Evolutionary conservation across 2,888 invertebrate genomes (phyloP).

Genomic region (Phortica magna): DNA sequence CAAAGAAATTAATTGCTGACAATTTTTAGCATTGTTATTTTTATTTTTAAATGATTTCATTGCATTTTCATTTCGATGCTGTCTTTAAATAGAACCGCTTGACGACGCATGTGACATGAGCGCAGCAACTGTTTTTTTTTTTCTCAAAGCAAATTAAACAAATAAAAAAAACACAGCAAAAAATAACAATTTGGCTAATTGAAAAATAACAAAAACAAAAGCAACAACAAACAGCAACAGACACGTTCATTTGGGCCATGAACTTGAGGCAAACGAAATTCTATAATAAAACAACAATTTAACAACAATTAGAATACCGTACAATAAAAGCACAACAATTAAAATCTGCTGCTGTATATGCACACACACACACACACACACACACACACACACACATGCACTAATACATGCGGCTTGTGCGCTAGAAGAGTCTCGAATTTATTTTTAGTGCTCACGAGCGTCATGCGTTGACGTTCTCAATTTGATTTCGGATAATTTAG

Average conservation of each 20-base stretch:
- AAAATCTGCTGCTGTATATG: too few species aligned
- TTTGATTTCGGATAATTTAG: background rate
- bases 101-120: slow-evolving; percentile 17
- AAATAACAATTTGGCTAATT: slow-evolving; percentile 31
- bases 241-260: slow-evolving; percentile 54
- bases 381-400: too few species aligned
- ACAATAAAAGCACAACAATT: background rate
- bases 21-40: too few species aligned
- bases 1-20: too few species aligned
- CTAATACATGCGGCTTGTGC: too few species aligned
- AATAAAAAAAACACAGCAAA: slow-evolving; percentile 3
- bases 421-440: background rate
- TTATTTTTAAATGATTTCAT: too few species aligned
- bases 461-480: background rate
- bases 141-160: background rate
- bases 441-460: slow-evolving; percentile 23
- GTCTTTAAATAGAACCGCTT: too few species aligned
- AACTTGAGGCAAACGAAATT: slow-evolving; percentile 55
- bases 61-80: too few species aligned
- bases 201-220: slow-evolving; percentile 15
- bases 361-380: too few species aligned
- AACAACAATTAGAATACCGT: slow-evolving; percentile 9
- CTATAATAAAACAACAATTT: slow-evolving; percentile 9
- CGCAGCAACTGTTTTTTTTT: background rate
- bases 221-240: slow-evolving; percentile 10